phyloP scores from a whole-genome alignment of 1,140 invertebrate species.

The Druon quercuslanigerum region DNA sequence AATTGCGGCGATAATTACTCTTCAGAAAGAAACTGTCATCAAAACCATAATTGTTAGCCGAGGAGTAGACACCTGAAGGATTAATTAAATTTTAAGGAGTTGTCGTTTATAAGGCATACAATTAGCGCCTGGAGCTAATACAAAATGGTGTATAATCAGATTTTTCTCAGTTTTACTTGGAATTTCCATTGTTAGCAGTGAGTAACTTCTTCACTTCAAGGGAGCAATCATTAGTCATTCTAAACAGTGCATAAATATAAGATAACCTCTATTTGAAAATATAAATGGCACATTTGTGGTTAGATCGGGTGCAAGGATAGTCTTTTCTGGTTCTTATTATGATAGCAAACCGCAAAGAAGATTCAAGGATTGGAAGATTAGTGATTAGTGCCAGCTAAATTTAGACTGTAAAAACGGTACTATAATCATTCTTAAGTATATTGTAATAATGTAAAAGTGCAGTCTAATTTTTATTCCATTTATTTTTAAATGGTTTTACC shows the following conservation, averaged over 20 bases:
- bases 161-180: slow-evolving; percentile 1
- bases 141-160: not conserved
- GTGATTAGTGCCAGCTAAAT: not conserved
- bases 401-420: not conserved
- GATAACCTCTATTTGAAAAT: not conserved
- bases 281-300: slow-evolving; percentile 6
- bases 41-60: not conserved
- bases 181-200: not conserved
- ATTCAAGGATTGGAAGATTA: not conserved
- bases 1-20: slow-evolving; percentile 28
- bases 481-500: too few relatives aligned
- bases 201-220: not conserved
- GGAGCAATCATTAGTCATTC: not conserved
- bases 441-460: too few relatives aligned
- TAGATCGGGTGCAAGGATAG: slow-evolving; percentile 21
- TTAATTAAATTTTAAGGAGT: not conserved
- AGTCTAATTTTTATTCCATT: too few relatives aligned
- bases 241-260: slow-evolving; percentile 1
- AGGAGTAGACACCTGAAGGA: not conserved
- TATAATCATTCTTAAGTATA: too few relatives aligned
- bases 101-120: not conserved
- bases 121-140: not conserved
- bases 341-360: slow-evolving; percentile 1
- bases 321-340: not conserved
- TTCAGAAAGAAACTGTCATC: not conserved